Evolutionary conservation across 2,113 vertebrate species (phyloP).

Genomic region (Meriones unguiculatus): DNA sequence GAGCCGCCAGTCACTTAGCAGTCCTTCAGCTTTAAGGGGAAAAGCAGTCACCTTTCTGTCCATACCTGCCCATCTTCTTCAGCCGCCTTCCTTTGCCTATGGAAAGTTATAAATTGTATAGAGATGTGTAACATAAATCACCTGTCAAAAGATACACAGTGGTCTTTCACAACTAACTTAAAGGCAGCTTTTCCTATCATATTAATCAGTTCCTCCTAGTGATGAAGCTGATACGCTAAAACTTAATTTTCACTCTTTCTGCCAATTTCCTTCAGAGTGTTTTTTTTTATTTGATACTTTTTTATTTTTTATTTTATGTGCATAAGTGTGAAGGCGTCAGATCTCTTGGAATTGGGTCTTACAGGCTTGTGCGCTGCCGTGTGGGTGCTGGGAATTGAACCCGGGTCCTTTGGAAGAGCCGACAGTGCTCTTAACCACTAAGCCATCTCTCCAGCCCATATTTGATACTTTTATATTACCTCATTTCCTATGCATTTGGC

Average conservation of each 20-base stretch:
- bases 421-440: no score
- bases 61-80: neutral
- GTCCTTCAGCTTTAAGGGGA: neutral
- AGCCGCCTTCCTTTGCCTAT: neutral
- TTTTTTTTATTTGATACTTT: neutral
- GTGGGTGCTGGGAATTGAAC: no score
- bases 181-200: neutral
- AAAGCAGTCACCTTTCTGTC: neutral
- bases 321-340: no score
- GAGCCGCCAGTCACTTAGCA: neutral
- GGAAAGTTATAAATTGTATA: neutral
- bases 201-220: neutral
- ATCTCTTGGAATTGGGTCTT: no score
- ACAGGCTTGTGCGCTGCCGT: no score
- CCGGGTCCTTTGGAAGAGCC: no score
- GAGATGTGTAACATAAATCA: neutral
- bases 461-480: neutral
- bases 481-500: conserved; percentile 13
- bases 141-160: neutral
- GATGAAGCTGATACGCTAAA: neutral
- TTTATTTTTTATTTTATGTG: neutral
- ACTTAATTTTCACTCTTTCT: neutral
- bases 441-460: neutral
- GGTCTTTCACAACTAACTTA: neutral
- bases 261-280: neutral